Conservation (phyloP, 1,140 invertebrate species). For the Hypothenemus hampei region DNA sequence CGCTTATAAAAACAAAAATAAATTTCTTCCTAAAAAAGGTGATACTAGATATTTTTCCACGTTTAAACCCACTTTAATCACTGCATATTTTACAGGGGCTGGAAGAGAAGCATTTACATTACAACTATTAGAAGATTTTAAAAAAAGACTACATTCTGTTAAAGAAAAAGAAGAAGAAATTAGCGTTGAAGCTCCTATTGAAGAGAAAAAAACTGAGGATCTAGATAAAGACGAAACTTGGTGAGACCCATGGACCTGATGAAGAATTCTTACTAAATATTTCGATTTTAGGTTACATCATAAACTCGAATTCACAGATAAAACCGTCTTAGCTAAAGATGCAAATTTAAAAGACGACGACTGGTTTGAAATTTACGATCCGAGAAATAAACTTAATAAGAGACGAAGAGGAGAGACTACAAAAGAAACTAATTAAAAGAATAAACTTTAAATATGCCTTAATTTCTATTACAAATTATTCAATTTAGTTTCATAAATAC, state of each 20-base stretch:
- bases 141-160: slow-evolving; percentile 64
- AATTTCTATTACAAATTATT: no score
- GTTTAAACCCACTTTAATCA: neutral
- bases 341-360: slow-evolving; percentile 90
- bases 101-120: slow-evolving; percentile 69
- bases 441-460: no score
- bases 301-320: slow-evolving; percentile 70
- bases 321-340: slow-evolving; percentile 84
- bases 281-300: slow-evolving; percentile 63
- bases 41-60: neutral
- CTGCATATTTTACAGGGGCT: slow-evolving; percentile 20
- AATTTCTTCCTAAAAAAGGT: slow-evolving; percentile 63
- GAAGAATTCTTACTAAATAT: neutral
- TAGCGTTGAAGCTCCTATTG: slow-evolving; percentile 40
- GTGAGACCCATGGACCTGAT: slow-evolving; percentile 25
- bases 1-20: slow-evolving; percentile 67
- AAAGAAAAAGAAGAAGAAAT: slow-evolving; percentile 51
- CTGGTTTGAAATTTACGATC: slow-evolving; percentile 96
- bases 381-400: slow-evolving; percentile 90
- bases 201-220: slow-evolving; percentile 45
- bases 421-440: no score
- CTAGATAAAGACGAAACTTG: slow-evolving; percentile 42
- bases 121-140: slow-evolving; percentile 76
- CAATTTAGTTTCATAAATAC: no score
- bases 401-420: slow-evolving; percentile 65